Evolutionary conservation across 2,113 vertebrate genomes (phyloP).

Genomic region (Halcyon malimbica): DNA sequence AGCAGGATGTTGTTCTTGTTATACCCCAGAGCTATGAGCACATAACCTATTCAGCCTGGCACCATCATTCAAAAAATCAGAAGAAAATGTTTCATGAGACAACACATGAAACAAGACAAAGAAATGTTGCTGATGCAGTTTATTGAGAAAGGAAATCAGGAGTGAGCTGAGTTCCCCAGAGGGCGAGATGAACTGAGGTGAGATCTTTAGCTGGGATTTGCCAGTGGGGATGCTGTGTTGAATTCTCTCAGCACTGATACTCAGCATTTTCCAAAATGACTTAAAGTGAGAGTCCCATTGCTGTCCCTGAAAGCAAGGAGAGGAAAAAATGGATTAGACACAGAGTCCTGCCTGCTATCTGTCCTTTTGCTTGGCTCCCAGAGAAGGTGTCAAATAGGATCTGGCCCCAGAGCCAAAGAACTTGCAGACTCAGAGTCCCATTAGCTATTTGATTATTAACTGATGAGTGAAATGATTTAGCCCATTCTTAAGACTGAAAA

Average conservation of each 20-base stretch:
- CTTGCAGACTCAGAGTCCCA: not conserved
- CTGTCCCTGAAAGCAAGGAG: constrained; percentile 19
- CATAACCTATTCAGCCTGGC: not conserved
- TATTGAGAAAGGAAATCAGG: constrained; percentile 56
- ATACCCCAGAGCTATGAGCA: constrained; percentile 1
- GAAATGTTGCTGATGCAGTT: constrained; percentile 60
- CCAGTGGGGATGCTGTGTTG: constrained; percentile 7
- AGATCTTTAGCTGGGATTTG: constrained; percentile 28
- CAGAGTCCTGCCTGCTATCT: not conserved
- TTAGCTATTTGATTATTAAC: not conserved
- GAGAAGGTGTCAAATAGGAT: not conserved
- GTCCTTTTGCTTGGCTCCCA: not conserved
- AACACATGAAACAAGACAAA: constrained; percentile 1
- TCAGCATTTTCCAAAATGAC: constrained; percentile 57
- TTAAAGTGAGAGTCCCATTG: constrained; percentile 56
- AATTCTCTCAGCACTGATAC: not conserved
- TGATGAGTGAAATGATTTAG: not conserved
- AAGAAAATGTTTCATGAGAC: constrained; percentile 17
- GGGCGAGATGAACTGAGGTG: constrained; percentile 27
- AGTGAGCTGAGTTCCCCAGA: constrained; percentile 30
- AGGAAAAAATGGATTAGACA: not conserved
- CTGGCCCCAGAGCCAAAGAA: not conserved
- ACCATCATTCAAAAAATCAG: constrained; percentile 3
- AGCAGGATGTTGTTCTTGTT: not conserved
- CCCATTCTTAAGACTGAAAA: not conserved